Percentiles rank a stretch among this genome's conserved stretches.
Evolutionary conservation across 2,888 invertebrate genomes (phyloP).

Genomic region (Xestia c-nigrum): DNA sequence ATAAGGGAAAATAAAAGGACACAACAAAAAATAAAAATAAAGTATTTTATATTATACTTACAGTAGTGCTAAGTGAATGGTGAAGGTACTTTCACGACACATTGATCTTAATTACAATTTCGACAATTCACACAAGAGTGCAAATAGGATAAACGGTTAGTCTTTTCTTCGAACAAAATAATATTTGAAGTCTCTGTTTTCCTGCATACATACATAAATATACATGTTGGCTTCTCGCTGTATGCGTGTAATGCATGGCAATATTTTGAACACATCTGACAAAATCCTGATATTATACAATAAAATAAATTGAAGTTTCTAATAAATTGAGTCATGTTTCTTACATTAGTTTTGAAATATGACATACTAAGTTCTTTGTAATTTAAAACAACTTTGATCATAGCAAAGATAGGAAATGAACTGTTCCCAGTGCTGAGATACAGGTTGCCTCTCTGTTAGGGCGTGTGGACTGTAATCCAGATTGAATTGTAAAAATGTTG

Average conservation of each 20-base stretch:
- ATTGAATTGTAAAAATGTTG: not conserved
- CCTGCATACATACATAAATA: not conserved
- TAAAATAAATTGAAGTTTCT: not conserved
- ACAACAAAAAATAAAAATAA: constrained; percentile 26
- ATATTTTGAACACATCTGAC: not conserved
- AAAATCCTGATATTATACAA: not conserved
- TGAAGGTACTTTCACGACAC: constrained; percentile 8
- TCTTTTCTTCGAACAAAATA: constrained; percentile 7
- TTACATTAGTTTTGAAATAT: not conserved
- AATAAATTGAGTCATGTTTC: not conserved
- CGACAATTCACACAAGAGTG: constrained; percentile 12
- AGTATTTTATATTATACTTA: constrained; percentile 39
- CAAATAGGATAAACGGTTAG: constrained; percentile 10
- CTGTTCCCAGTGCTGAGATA: not conserved
- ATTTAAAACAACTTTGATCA: not conserved
- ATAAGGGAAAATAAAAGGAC: not conserved
- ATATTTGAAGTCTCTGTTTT: constrained; percentile 26
- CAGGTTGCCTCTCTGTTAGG: not conserved
- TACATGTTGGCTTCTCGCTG: not conserved
- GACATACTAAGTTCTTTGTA: not conserved
- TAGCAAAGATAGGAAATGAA: not conserved
- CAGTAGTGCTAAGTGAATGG: constrained; percentile 19
- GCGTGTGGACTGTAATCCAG: not conserved
- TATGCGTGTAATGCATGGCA: not conserved
- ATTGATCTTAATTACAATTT: constrained; percentile 13